These are phyloP conservation scores for Lasioglossum vierecki DNA, from an alignment of 2,888 invertebrate species.

Conservation along the genomic window DNA sequence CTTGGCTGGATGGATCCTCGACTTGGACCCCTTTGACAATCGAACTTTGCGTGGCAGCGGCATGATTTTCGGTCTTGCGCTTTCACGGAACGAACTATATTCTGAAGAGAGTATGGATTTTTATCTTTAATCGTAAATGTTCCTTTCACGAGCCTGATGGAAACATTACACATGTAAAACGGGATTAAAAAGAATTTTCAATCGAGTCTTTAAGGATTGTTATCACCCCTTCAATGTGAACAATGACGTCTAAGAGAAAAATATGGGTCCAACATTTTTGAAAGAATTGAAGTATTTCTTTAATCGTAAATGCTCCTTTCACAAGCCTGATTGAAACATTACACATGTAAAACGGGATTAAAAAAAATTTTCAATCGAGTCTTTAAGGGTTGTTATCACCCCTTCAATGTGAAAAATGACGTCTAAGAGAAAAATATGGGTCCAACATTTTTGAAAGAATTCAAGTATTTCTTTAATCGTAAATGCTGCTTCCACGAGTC, in stretches of 20 bases:
- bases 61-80: neutral
- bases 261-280: too few relatives aligned
- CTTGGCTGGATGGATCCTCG: constrained; percentile 30
- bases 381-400: too few relatives aligned
- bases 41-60: neutral
- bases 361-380: too few relatives aligned
- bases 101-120: neutral
- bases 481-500: neutral
- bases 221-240: too few relatives aligned
- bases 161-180: neutral
- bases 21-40: neutral
- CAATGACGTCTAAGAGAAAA: too few relatives aligned
- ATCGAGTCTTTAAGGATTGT: too few relatives aligned
- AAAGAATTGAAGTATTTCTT: too few relatives aligned
- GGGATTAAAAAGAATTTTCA: too few relatives aligned
- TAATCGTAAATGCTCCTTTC: neutral
- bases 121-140: neutral
- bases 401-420: too few relatives aligned
- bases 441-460: too few relatives aligned
- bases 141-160: neutral
- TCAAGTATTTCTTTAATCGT: neutral
- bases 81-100: neutral
- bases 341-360: too few relatives aligned
- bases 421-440: too few relatives aligned
- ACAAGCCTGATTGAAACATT: neutral